These are phyloP conservation scores for Drosophila ogumai DNA, from an alignment of 1,140 invertebrate genomes.

Conservation along the genomic window DNA sequence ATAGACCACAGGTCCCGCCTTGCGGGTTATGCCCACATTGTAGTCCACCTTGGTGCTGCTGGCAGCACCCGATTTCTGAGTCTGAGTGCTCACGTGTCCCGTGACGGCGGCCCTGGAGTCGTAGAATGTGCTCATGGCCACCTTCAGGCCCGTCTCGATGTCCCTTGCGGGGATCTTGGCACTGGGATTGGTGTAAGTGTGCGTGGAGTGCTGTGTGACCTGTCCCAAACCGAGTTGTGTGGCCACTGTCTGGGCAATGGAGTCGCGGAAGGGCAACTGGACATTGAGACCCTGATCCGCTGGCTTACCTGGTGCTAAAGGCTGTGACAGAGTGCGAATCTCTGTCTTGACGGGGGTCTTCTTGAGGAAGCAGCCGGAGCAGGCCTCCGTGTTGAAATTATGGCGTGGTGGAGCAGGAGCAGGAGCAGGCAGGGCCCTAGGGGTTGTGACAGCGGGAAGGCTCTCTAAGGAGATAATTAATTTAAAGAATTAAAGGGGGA, in stretches of 20 bases:
- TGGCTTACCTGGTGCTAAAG: slow-evolving; percentile 53
- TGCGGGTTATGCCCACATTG: slow-evolving; percentile 33
- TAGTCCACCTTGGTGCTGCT: slow-evolving; percentile 36
- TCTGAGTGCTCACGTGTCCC: slow-evolving; percentile 38
- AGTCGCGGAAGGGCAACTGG: slow-evolving; percentile 42
- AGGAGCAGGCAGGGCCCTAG: slow-evolving; percentile 11
- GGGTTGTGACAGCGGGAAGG: slow-evolving; percentile 40
- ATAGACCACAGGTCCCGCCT: neutral
- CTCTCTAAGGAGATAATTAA: slow-evolving; percentile 25
- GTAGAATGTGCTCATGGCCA: slow-evolving; percentile 52
- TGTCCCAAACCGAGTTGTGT: slow-evolving; percentile 23
- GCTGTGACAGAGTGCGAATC: slow-evolving; percentile 70
- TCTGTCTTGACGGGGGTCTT: slow-evolving; percentile 59
- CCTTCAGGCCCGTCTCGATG: slow-evolving; percentile 23
- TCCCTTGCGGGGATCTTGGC: slow-evolving; percentile 12
- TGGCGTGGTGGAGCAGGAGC: slow-evolving; percentile 30
- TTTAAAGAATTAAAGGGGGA: neutral
- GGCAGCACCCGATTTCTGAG: neutral
- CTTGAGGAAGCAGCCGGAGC: slow-evolving; percentile 73
- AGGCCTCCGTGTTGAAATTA: slow-evolving; percentile 59
- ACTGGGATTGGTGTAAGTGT: slow-evolving; percentile 26
- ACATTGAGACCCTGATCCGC: slow-evolving; percentile 48
- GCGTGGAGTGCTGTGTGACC: slow-evolving; percentile 40
- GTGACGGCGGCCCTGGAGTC: slow-evolving; percentile 31
- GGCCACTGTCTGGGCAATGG: slow-evolving; percentile 49